A percentile compares a stretch with the other conserved stretches of the same genome.
phyloP scores from a whole-genome alignment of 2,113 vertebrate genomes.

The Girardinichthys multiradiatus region DNA sequence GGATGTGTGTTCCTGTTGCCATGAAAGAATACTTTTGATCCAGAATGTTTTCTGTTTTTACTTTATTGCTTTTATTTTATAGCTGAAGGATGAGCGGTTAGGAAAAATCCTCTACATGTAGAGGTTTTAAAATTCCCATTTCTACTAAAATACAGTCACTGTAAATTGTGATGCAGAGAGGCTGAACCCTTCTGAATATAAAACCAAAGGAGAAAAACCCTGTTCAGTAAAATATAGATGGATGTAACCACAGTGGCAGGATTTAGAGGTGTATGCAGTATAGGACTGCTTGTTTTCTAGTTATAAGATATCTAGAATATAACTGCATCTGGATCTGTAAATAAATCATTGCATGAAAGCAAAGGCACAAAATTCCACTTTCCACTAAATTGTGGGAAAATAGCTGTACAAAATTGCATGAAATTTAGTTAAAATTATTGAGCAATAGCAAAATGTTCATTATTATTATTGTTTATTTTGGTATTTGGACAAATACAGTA shows the following conservation, averaged over 20 bases:
- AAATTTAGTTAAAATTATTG: not conserved
- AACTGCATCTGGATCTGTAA: not conserved
- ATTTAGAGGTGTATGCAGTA: not conserved
- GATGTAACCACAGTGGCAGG: not conserved
- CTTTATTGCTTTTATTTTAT: not conserved
- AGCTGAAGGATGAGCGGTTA: not conserved
- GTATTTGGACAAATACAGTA: not conserved
- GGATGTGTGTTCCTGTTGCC: not conserved
- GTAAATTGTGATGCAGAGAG: not conserved
- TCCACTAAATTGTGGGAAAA: not conserved
- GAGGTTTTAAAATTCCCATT: not conserved
- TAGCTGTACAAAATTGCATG: not conserved
- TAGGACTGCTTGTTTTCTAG: not conserved
- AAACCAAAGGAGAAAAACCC: not conserved
- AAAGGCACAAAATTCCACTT: not conserved
- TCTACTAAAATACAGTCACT: not conserved
- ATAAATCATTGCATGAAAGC: not conserved
- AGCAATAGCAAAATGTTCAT: not conserved
- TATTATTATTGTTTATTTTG: not conserved
- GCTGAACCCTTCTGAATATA: not conserved
- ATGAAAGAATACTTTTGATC: not conserved
- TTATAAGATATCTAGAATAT: no score
- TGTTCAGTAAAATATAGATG: not conserved
- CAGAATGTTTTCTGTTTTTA: not conserved
- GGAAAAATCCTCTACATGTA: not conserved